Base-by-base conservation (phyloP, 2,888 invertebrate species). In the Hirtodrosophila confusa region DNA sequence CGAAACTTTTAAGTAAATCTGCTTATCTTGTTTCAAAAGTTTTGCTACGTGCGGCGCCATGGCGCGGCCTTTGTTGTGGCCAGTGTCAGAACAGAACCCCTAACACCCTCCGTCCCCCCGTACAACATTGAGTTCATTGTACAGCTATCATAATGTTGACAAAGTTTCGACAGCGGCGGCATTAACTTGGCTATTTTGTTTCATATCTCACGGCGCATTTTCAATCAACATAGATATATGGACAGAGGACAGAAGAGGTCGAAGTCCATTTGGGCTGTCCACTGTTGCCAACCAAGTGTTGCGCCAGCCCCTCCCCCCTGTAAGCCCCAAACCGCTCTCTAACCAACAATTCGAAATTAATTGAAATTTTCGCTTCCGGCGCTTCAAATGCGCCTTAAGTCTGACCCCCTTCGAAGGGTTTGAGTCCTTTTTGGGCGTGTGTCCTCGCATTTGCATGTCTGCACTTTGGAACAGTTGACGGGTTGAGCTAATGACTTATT, bases 31-130 rank as follows among this genome's bases (percentile, higher is more conserved):
- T 80, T 80, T 69, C 33, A 82, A 84, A 88, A 67, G 53, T 80
- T 85, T 75, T 65, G 82, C 69, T 89, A 89, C 89, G 89, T 89
- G 89, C 88, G 89, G 77, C 89, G 84, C 76, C 78, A 66, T 75
- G 85, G 78, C 85, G 72, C 75, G 70, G 69, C 72, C 69, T 86
- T 80, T 78, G 78, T 75, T 78, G 74, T 62, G 45, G 51, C 45
- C 68, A 64, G 43, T 40, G 23, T n/a, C 55, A 40, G 36, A 35
- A 7, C 35, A 27, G 27, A 27, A 27, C 44, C 40, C 17, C 11
- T 24, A 40, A 6, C 36, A 23, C 17, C 17, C 7, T 33, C 36
- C 24, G 3, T 4, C 5, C 7, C 8, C 11, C 4, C 23, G n/a
- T 10, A 33, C 17, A 17, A 7, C 39, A 36, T 47, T 39, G 53